Percentiles rank a stretch among this genome's conserved stretches.
These are phyloP conservation scores for Ctenicera cuprea DNA, from an alignment of 2,888 invertebrate species.

Conservation along the genomic window DNA sequence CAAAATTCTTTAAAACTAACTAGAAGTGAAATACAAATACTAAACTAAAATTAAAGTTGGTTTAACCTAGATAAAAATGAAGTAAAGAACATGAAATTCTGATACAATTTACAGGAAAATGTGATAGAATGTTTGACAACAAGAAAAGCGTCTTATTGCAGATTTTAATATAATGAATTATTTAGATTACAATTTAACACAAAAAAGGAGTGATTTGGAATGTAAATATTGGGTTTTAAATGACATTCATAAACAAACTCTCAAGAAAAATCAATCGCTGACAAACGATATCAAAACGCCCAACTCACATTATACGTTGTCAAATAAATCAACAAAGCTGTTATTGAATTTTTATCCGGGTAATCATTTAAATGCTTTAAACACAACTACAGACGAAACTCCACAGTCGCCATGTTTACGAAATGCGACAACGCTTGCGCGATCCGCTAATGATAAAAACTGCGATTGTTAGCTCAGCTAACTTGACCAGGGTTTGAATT, in stretches of 20 bases:
- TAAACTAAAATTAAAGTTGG: background rate
- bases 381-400: slow-evolving; percentile 60
- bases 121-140: slow-evolving; percentile 15
- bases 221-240: slow-evolving; percentile 56
- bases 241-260: slow-evolving; percentile 56
- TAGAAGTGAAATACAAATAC: slow-evolving; percentile 1
- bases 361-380: slow-evolving; percentile 61
- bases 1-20: background rate
- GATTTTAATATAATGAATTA: background rate
- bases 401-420: slow-evolving; percentile 61
- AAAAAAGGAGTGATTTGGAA: slow-evolving; percentile 48
- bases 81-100: background rate
- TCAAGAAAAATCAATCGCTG: slow-evolving; percentile 41
- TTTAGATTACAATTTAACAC: slow-evolving; percentile 40
- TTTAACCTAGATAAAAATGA: slow-evolving; percentile 20
- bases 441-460: slow-evolving; percentile 27
- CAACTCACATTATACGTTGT: slow-evolving; percentile 58
- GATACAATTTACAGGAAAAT: background rate
- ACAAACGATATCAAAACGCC: slow-evolving; percentile 43
- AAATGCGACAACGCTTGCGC: slow-evolving; percentile 56
- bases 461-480: slow-evolving; percentile 26
- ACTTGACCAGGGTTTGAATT: slow-evolving; percentile 45
- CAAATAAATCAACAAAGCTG: slow-evolving; percentile 58
- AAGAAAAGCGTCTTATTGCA: slow-evolving; percentile 26
- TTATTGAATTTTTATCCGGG: slow-evolving; percentile 58